Conservation (phyloP, 2,888 invertebrate species). For the Ischnura elegans region DNA sequence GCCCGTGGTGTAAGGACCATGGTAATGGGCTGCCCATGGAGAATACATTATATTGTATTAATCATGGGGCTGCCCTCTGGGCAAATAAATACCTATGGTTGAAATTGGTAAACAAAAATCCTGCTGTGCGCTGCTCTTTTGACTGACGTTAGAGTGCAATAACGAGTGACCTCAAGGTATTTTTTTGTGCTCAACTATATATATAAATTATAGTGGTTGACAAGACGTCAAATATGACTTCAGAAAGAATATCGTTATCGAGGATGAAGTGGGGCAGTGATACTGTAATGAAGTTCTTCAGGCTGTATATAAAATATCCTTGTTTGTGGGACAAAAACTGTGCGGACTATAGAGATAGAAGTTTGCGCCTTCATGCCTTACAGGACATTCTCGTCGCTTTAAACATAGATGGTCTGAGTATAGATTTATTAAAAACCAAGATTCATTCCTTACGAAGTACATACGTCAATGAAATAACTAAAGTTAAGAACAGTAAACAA, state of each 20-base stretch:
- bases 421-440: conserved; percentile 27
- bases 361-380: neutral
- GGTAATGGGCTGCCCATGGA: no score
- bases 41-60: no score
- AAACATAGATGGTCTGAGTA: neutral
- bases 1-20: no score
- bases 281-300: neutral
- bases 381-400: neutral
- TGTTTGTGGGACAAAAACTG: neutral
- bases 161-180: no score
- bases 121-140: no score
- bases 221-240: neutral
- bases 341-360: conserved; percentile 36
- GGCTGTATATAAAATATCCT: neutral
- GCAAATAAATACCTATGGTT: no score
- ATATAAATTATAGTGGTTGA: no score
- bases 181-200: no score
- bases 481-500: conserved; percentile 23
- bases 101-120: no score
- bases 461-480: conserved; percentile 12
- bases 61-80: no score
- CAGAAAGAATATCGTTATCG: neutral
- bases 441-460: conserved; percentile 43
- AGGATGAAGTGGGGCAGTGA: conserved; percentile 34
- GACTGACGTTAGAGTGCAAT: no score